Base-by-base conservation (phyloP, 2,113 vertebrate species). In the Pholis gunnellus region DNA sequence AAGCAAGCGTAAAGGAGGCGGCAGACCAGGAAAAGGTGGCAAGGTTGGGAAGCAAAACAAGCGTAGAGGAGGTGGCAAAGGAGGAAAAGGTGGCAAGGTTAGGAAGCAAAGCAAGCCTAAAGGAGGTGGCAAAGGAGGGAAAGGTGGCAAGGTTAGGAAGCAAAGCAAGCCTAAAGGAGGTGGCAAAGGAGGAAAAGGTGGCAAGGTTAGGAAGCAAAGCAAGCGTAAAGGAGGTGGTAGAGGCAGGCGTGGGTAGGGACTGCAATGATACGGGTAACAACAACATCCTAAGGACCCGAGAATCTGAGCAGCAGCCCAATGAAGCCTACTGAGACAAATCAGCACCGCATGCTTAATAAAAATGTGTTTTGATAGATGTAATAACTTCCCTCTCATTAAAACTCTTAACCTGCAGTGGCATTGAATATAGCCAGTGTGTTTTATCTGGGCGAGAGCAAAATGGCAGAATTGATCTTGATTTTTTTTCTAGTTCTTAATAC, bases 91-190 rank as follows among this genome's bases (percentile, higher is more conserved):
- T 14, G 1, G 48, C 11, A 34, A 8, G 46, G 38, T 38, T 9
- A 9, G 38, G 9, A 38, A 38, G 15, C 6, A 18, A 18, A 2
- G 29, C 7, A 56, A 25, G 10, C n/a, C 9, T 25, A 56, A 0
- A 5, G 14, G 31, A 36, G 59, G 13, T 1, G 13, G 34, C 1
- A 66, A 0, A 4, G 1, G 40, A 9, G n/a, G 50, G 3, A 67
- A 9, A 66, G 1, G 15, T 0, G 15, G 52, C 13, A 52, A 67
- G 50, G 7, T 9, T 22, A 14, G 2, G 15, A 72, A 34, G 34
- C 34, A 34, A 34, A 6, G 34, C 34, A 34, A 14, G 52, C 27
- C 2, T 7, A 0, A 0, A 36, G 18, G 4, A 46, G 9, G 46
- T 1, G 10, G 38, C 18, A 84, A 40, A 1, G 22, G 31, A 9